A percentile compares a stretch with the other conserved stretches of the same genome.
phyloP scores from a whole-genome alignment of 2,888 invertebrate genomes.

The Athrips mouffetella region DNA sequence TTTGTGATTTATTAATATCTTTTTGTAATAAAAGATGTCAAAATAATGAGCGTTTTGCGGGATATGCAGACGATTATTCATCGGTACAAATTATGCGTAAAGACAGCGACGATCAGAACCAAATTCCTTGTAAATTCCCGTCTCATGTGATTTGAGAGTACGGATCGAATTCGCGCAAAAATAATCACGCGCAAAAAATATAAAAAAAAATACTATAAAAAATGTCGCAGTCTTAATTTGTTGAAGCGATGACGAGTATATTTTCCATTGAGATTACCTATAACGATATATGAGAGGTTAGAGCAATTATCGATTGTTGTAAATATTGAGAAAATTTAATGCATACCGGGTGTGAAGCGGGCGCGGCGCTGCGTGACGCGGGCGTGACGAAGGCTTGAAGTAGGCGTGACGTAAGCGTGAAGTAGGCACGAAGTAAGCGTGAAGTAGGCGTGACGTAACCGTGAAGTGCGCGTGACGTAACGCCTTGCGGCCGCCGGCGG shows the following conservation, averaged over 20 bases:
- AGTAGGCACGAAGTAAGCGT: not conserved
- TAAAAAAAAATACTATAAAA: not conserved
- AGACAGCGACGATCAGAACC: slow-evolving; percentile 7
- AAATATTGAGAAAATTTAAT: slow-evolving; percentile 42
- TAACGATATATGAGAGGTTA: slow-evolving; percentile 28
- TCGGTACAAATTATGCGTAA: not conserved
- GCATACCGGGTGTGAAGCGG: slow-evolving; percentile 27
- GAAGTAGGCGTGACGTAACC: not conserved
- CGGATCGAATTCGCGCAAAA: not conserved
- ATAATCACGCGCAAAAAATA: slow-evolving; percentile 3
- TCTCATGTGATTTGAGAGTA: not conserved
- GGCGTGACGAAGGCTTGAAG: too few relatives aligned
- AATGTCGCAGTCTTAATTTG: slow-evolving; percentile 23
- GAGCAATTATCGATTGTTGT: slow-evolving; percentile 52
- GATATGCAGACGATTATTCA: too few relatives aligned
- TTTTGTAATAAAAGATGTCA: too few relatives aligned
- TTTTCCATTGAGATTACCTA: slow-evolving; percentile 34
- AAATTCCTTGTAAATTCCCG: not conserved
- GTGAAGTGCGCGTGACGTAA: not conserved
- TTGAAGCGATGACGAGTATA: slow-evolving; percentile 35
- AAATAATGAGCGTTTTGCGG: too few relatives aligned
- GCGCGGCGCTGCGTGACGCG: not conserved
- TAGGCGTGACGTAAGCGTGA: slow-evolving; percentile 10
- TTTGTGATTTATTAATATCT: too few relatives aligned
- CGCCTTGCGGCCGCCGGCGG: slow-evolving; percentile 28